Evolutionary conservation across 1,140 invertebrate species (phyloP), one percentile per base, ranked within the genome.

Genomic region (Prorops nasuta): DNA sequence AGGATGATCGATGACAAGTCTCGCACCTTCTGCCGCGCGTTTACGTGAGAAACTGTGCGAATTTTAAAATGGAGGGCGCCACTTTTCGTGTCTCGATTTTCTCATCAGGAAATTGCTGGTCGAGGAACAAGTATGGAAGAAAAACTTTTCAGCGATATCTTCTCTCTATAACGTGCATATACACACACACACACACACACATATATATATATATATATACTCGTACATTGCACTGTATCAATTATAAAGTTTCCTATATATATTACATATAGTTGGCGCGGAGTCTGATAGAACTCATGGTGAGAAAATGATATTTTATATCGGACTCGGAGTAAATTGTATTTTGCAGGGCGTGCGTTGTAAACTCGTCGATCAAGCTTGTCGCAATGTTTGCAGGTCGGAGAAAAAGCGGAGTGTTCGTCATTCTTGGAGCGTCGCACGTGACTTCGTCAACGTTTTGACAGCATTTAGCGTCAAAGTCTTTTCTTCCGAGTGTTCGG

Each of bases 361-460:
- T n/a, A n/a, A n/a, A n/a, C n/a, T 41, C 49, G 59, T 71, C 59
- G 56, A 70, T 71, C 66, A 69, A 51, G 21, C 32, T 56, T 63
- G 65, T 66, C 58, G 49, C 59, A 66, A 68, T 63, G 64, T 60
- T 65, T 66, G 52, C 40, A 20, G 31, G 43, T 7, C 12, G 6
- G 40, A 16, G 40, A 52, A 32, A 9, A 16, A 9, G 39, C 28
- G n/a, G 37, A 37, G 15, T 14, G 16, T 3, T 2, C 24, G 14
- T 28, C 46, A 46, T 41, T 50, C 44, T 51, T 63, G 51, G 28
- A 44, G 37, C 48, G 18, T 34, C 51, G 47, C 72, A 76, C 74
- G 74, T 73, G 74, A 67, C 66, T 51, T 36, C 42, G 54, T 58
- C 51, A 64, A 60, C 62, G 60, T 62, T 64, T 58, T 64, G 67